These are phyloP conservation scores for Wiebesia pumilae DNA, from an alignment of 1,140 invertebrate species.

Conservation along the genomic window DNA sequence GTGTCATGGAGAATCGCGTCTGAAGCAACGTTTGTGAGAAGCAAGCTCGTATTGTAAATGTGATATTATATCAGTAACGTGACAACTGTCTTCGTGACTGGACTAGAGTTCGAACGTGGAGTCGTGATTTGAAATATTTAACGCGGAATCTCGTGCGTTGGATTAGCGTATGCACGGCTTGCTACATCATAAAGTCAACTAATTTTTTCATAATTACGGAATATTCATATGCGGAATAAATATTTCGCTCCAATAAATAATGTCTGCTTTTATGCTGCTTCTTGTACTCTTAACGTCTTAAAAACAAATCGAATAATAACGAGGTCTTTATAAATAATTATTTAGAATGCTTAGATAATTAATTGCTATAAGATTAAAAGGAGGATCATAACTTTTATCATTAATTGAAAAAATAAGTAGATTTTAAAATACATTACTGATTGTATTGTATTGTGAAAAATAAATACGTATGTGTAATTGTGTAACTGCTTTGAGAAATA, in stretches of 20 bases:
- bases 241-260: neutral
- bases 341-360: neutral
- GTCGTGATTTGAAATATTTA: slow-evolving; percentile 31
- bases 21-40: neutral
- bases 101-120: slow-evolving; percentile 4
- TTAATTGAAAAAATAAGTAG: too few species aligned
- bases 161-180: neutral
- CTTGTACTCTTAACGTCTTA: neutral
- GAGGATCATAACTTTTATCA: too few species aligned
- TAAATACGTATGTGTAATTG: neutral
- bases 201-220: slow-evolving; percentile 10
- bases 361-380: neutral
- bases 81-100: slow-evolving; percentile 26
- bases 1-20: neutral
- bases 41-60: neutral
- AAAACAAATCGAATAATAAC: neutral
- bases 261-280: neutral
- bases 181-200: neutral
- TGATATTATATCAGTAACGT: slow-evolving; percentile 14
- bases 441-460: neutral
- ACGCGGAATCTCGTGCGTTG: neutral
- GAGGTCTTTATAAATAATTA: neutral
- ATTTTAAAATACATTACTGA: too few species aligned
- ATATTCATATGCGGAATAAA: neutral
- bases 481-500: neutral